Conservation (phyloP, 2,888 invertebrate species). For the Pseudolycoriella hygida region DNA sequence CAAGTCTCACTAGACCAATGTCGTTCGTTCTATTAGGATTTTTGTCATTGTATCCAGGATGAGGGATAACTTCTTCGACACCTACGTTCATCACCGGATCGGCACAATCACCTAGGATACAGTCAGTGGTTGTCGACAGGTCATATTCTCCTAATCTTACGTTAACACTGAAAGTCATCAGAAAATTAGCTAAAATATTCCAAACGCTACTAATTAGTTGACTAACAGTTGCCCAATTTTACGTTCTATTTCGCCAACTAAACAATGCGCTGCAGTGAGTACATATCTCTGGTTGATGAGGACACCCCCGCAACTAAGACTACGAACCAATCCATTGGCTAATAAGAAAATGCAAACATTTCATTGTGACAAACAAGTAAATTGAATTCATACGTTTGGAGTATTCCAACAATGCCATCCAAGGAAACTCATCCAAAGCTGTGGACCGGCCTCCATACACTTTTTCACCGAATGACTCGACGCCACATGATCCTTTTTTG, state of each 20-base stretch:
- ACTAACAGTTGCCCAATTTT: conserved; percentile 8
- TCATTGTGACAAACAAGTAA: conserved; percentile 13
- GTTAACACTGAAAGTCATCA: conserved; percentile 11
- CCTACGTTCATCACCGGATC: conserved; percentile 37
- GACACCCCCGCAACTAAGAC: conserved; percentile 49
- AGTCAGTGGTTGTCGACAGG: conserved; percentile 18
- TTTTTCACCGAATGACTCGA: conserved; percentile 25
- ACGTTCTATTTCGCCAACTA: conserved; percentile 6
- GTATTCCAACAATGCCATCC: conserved; percentile 51
- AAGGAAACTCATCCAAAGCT: conserved; percentile 45
- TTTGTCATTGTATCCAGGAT: conserved; percentile 40
- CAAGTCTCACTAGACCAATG: conserved; percentile 50
- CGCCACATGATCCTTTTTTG: conserved; percentile 20
- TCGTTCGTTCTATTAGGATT: conserved; percentile 42
- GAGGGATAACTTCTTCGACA: conserved; percentile 42
- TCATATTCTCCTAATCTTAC: conserved; percentile 24
- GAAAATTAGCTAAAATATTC: not conserved
- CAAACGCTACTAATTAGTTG: not conserved
- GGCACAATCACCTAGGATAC: conserved; percentile 40
- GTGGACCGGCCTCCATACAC: conserved; percentile 43
- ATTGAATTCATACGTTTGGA: conserved; percentile 33
- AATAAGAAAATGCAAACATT: too few relatives aligned
- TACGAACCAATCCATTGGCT: conserved; percentile 18
- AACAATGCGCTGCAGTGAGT: conserved; percentile 44
- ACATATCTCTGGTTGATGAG: conserved; percentile 46